phyloP scores from a whole-genome alignment of 2,113 vertebrate genomes.

The Tachycineta bicolor region DNA sequence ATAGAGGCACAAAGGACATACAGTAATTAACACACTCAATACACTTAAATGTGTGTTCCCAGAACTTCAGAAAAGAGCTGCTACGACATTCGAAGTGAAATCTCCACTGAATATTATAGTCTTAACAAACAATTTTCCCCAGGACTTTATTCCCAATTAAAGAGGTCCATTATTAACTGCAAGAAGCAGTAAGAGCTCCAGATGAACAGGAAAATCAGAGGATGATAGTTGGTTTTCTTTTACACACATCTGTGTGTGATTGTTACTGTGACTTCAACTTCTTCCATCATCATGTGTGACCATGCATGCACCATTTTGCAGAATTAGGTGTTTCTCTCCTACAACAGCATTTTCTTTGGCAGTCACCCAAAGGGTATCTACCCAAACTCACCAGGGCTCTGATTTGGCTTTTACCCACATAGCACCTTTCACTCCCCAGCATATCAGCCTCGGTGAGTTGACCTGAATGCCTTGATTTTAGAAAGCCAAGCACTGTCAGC shows the following conservation, averaged over 20 bases:
- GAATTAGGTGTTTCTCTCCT: background rate
- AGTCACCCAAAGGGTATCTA: background rate
- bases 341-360: background rate
- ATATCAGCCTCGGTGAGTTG: fast-evolving
- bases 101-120: background rate
- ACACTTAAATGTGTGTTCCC: background rate
- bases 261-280: background rate
- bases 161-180: background rate
- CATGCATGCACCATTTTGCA: background rate
- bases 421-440: background rate
- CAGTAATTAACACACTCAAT: background rate
- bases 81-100: background rate
- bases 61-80: background rate
- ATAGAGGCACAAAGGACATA: background rate
- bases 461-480: background rate
- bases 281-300: background rate
- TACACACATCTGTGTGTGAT: background rate
- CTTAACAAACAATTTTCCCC: background rate
- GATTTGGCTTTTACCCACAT: background rate
- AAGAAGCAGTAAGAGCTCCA: background rate
- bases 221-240: background rate
- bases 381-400: background rate
- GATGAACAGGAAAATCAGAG: background rate
- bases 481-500: background rate
- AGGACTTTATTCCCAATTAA: background rate